Evolutionary conservation across 1,140 invertebrate species (phyloP).

Genomic region (Cardiocondyla obscurior): DNA sequence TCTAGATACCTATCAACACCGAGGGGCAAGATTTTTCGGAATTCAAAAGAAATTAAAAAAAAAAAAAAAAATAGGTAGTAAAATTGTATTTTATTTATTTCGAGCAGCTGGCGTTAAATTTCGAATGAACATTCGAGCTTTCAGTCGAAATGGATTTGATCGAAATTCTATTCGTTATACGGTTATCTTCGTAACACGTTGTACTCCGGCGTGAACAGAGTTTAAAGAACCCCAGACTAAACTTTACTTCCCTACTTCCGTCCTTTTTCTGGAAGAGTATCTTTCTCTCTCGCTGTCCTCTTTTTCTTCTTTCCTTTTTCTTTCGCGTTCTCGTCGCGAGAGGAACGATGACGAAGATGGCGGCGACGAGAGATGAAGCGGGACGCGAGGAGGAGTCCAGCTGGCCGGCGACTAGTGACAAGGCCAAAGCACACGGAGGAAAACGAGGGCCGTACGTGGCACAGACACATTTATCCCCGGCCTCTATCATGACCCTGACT

Average conservation of each 20-base stretch:
- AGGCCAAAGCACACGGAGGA: conserved; percentile 42
- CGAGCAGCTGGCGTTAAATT: no score
- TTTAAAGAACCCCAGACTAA: not conserved
- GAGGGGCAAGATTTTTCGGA: not conserved
- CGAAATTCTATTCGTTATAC: not conserved
- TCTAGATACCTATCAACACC: conserved; percentile 9
- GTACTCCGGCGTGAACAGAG: not conserved
- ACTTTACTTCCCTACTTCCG: not conserved
- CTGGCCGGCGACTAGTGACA: conserved; percentile 40
- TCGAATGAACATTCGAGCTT: not conserved
- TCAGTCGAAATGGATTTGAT: not conserved
- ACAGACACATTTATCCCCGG: conserved; percentile 44
- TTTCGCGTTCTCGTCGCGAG: not conserved
- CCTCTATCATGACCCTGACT: conserved; percentile 47
- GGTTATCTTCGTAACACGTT: not conserved
- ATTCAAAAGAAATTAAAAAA: not conserved
- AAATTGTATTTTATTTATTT: no score
- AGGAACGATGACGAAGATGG: not conserved
- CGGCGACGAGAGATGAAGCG: not conserved
- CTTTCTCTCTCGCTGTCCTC: not conserved
- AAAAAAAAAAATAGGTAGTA: no score
- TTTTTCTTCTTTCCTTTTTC: not conserved
- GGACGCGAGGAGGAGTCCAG: conserved; percentile 34
- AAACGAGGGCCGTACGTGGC: conserved; percentile 33
- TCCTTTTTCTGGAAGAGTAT: not conserved